These are phyloP conservation scores for Phaethornis superciliosus DNA, from an alignment of 2,113 vertebrate species.

Conservation along the genomic window DNA sequence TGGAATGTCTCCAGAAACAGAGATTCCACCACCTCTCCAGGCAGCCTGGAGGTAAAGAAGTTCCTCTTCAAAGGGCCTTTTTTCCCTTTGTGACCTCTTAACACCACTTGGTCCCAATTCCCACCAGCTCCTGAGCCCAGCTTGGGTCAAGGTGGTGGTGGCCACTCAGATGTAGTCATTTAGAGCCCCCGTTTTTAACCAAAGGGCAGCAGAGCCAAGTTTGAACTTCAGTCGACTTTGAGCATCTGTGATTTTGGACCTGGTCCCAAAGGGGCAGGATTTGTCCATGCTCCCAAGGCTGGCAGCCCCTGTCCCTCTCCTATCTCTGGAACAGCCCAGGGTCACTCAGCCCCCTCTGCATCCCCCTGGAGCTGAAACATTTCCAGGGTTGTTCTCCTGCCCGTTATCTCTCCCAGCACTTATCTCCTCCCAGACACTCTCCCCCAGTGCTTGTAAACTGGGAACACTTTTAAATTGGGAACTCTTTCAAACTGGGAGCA, in stretches of 20 bases:
- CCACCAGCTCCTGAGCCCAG: neutral
- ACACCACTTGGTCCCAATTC: neutral
- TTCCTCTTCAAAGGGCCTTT: neutral
- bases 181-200: neutral
- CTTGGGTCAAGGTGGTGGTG: neutral
- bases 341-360: neutral
- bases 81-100: neutral
- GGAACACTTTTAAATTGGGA: neutral
- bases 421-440: neutral
- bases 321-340: neutral
- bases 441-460: neutral
- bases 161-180: neutral
- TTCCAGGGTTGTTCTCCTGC: neutral
- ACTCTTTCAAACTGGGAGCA: neutral
- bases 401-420: neutral
- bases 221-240: neutral
- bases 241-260: neutral
- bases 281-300: neutral
- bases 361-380: neutral
- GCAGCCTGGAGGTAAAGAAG: too few species aligned
- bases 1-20: too few species aligned
- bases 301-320: neutral
- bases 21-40: too few species aligned
- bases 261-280: neutral
- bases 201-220: neutral